Base-by-base conservation (phyloP, 2,888 invertebrate genomes). In the Acleris laterana region DNA sequence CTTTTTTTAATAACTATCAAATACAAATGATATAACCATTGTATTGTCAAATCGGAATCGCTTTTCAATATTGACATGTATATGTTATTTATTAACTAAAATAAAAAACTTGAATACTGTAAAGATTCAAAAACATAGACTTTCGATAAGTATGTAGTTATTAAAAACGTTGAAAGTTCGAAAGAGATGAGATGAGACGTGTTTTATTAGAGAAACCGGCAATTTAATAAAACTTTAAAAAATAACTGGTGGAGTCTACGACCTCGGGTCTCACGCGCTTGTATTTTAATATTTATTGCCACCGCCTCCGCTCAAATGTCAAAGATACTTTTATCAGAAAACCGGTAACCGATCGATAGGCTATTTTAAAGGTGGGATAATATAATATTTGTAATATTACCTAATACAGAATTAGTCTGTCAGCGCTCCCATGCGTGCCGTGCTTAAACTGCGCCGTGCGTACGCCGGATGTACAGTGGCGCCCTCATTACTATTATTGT, bases 301-400 rank as follows among this genome's bases (percentile, higher is more conserved):
- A 16, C 16, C 42, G 48, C 32, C 32, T 44, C 48, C 38, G 17
- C 61, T 61, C 46, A 61, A 65, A 65, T 61, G 65, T 56, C 65
- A 60, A 16, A 56, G 42, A 50, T 56, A 25, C 38, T 17, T 48
- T 49, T 32, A 19, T 38, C 48, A 28, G 57, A 52, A 50, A 66
- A 66, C 66, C 66, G 66, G 66, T 66, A 61, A 32, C 58, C 32
- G 7, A 38, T 38, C 48, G 52, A 38, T 44, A 55, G 61, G 44
- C 44, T 28, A 56, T 13, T 66, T 66, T 52, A 56, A 51, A 56
- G 60, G 25, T 55, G 32, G 32, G 9, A 32, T 62, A 32, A 62
- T 57, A 65, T 65, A 61, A 61, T 56, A 50, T 53, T 61, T 51
- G 61, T 65, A 61, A 61, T 56, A 60, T 53, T 61, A 56, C 9